phyloP scores from a whole-genome alignment of 2,888 invertebrate genomes.

The Chymomyza fuscimana region DNA sequence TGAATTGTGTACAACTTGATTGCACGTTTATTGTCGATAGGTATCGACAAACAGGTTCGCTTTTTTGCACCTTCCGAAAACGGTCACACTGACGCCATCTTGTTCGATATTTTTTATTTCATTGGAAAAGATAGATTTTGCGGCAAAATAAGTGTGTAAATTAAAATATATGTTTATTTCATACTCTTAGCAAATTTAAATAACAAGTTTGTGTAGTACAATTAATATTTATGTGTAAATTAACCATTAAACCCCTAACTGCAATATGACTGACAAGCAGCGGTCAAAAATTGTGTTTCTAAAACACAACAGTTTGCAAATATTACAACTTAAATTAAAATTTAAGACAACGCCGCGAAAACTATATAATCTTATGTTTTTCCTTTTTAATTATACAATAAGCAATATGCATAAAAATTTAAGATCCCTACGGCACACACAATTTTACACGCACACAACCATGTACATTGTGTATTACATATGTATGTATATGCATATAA shows the following conservation, averaged over 20 bases:
- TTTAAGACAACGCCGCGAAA: not conserved
- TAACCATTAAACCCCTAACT: not conserved
- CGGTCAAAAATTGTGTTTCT: not conserved
- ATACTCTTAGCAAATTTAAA: not conserved
- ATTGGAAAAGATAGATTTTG: constrained; percentile 51
- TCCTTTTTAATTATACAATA: not conserved
- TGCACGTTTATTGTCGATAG: not conserved
- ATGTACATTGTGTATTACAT: not conserved
- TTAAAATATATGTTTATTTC: constrained; percentile 41
- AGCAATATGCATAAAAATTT: not conserved
- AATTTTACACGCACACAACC: not conserved
- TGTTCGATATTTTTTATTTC: not conserved
- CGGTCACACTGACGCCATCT: constrained; percentile 56
- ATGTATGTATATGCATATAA: not conserved
- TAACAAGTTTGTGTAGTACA: not conserved
- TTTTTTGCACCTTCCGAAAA: constrained; percentile 2
- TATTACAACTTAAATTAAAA: not conserved
- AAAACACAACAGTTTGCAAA: not conserved
- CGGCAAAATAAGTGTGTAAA: constrained; percentile 60
- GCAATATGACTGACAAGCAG: not conserved
- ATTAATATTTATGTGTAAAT: not conserved
- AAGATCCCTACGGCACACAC: not conserved
- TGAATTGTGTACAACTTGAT: not conserved
- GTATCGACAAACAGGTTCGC: not conserved
- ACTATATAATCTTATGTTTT: not conserved